phyloP scores from a whole-genome alignment of 1,140 invertebrate genomes.

The Drosophila lini region DNA sequence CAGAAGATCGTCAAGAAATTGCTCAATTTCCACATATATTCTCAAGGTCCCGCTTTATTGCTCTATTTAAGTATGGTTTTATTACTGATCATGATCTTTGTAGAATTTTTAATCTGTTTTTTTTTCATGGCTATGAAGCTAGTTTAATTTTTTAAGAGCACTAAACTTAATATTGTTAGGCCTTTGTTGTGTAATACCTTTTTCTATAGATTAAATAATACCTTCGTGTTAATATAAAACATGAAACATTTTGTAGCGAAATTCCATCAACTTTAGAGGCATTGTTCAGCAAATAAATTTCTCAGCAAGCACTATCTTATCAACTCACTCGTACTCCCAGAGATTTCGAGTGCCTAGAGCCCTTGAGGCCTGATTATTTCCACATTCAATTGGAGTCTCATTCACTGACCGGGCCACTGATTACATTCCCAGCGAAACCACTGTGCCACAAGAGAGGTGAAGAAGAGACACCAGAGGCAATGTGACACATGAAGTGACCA shows the following conservation, averaged over 20 bases:
- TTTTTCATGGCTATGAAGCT: not conserved
- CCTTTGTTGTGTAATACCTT: too few relatives aligned
- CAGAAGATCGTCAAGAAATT: constrained; percentile 6
- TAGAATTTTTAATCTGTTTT: not conserved
- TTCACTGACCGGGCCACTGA: not conserved
- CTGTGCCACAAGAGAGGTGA: constrained; percentile 34
- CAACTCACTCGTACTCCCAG: constrained; percentile 1
- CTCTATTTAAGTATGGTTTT: constrained; percentile 6
- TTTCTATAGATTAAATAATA: not conserved
- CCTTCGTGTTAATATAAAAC: not conserved
- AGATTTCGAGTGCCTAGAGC: constrained; percentile 3
- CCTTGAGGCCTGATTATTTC: constrained; percentile 6
- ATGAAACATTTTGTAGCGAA: not conserved
- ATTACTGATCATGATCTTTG: not conserved
- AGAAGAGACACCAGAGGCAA: constrained; percentile 25
- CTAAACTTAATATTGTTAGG: not conserved
- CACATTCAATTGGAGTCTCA: constrained; percentile 6
- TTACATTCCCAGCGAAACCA: constrained; percentile 12
- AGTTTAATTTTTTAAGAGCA: not conserved
- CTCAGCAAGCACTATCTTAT: constrained; percentile 25
- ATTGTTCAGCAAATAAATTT: not conserved
- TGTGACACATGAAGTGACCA: constrained; percentile 44
- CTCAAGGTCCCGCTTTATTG: constrained; percentile 16
- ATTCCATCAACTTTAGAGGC: not conserved
- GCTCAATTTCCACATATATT: constrained; percentile 11